Evolutionary conservation across 92 coral and sea anemone genomes (phyloP).

Genomic region (Siderastrea siderea): DNA sequence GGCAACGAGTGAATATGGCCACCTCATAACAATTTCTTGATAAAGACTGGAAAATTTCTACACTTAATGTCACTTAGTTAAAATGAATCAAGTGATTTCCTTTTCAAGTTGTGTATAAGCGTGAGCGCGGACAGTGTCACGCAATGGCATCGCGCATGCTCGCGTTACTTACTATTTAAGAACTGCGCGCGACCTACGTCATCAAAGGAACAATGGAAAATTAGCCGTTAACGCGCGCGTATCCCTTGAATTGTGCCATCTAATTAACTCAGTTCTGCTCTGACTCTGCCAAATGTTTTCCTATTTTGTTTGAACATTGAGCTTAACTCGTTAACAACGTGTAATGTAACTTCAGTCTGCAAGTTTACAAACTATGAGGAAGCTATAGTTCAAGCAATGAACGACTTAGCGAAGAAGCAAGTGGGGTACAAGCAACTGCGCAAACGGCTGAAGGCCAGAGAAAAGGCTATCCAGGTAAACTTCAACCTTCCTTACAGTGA

Average conservation of each 20-base stretch:
- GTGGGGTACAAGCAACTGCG: not conserved
- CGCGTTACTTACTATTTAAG: not conserved
- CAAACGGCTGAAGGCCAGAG: conserved; percentile 24
- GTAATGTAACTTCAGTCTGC: no score
- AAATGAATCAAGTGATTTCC: no score
- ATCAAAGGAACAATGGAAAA: not conserved
- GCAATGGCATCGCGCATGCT: no score
- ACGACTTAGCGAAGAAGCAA: conserved; percentile 13
- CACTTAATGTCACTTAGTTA: no score
- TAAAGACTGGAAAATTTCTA: no score
- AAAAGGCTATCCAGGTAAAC: conserved; percentile 21
- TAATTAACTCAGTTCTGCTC: not conserved
- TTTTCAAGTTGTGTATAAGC: no score
- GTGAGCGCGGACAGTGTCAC: no score
- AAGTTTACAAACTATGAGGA: not conserved
- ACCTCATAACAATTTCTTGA: no score
- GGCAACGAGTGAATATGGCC: no score
- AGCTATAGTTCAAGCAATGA: not conserved
- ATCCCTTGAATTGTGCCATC: not conserved
- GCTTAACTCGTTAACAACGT: not conserved
- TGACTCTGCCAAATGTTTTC: not conserved
- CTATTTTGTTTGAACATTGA: not conserved
- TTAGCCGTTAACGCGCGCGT: not conserved
- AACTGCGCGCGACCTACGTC: not conserved
- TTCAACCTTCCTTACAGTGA: not conserved